Evolutionary conservation across 2,888 invertebrate genomes (phyloP), one percentile per base, ranked within the genome.

Genomic region (Gortyna flavago): DNA sequence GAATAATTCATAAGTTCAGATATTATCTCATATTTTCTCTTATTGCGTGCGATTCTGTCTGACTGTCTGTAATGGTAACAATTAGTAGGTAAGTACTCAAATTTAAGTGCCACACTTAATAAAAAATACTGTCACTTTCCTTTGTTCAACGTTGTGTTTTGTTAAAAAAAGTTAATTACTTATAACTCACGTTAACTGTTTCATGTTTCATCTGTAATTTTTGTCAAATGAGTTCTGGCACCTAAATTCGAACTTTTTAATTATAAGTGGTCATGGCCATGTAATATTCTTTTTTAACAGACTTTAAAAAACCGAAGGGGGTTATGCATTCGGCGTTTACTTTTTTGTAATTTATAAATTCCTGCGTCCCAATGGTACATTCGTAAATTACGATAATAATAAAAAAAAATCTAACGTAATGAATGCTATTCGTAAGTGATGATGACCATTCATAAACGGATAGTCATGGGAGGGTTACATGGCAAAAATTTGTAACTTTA

Each of bases 11-110:
- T 85, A 51, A 59, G 25, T 79, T 61, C 13, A 21, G 41, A 68
- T 75, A 51, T 62, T 59, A 61, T 54, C 72, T 44, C 62, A 51
- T 66, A 86, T 85, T 90, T 90, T 88, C 87, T 88, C 80, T 80
- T 84, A 81, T 90, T 87, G 89, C 90, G 86, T 91, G 91, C 85
- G 75, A 75, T 83, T 80, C 83, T 83, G 76, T 77, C 65, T 76
- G 64, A 59, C 72, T 73, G 76, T 69, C 68, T 66, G 67, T 75
- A 76, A 75, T 74, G 51, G n/a, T 62, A 75, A 77, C 71, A 78
- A 83, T 79, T 85, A 82, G 75, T 48, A 82, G 75, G 38, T 48
- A 82, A 77, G 38, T 61, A 74, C 48, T 41, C 70, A 73, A 78
- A 83, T 79, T 64, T 83, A 68, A 70, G 54, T 73, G 76, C 61